Conservation (phyloP, 2,113 vertebrate genomes). For the Catagonus wagneri region DNA sequence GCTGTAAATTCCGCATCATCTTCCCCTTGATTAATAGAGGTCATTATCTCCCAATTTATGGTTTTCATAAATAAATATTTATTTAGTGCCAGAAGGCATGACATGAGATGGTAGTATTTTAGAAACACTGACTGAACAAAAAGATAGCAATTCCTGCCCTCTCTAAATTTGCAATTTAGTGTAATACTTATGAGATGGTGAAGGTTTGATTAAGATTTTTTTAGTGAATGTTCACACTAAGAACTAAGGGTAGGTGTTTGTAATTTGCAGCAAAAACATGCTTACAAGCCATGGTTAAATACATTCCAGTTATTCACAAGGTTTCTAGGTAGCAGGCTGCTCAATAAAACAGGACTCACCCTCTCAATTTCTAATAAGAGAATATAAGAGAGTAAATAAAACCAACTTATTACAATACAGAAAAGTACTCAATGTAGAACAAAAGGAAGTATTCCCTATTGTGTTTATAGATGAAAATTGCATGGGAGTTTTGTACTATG, state of each 20-base stretch:
- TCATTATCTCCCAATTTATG: constrained; percentile 62
- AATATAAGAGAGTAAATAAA: constrained; percentile 44
- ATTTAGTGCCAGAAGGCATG: constrained; percentile 48
- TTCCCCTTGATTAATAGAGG: constrained; percentile 55
- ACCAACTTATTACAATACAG: constrained; percentile 8
- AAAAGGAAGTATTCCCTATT: neutral
- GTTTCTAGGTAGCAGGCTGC: neutral
- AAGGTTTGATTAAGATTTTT: constrained; percentile 53
- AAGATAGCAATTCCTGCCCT: neutral
- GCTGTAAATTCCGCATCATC: constrained; percentile 2
- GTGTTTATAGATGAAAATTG: neutral
- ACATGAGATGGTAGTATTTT: neutral
- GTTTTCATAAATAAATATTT: constrained; percentile 66
- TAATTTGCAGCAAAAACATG: neutral
- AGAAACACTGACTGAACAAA: constrained; percentile 6
- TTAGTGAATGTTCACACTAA: constrained; percentile 14
- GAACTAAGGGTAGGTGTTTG: neutral
- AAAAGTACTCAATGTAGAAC: constrained; percentile 27
- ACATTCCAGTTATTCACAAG: neutral
- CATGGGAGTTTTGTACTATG: neutral
- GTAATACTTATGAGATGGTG: neutral
- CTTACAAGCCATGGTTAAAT: neutral
- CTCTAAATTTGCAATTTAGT: constrained; percentile 43
- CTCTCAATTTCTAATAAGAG: constrained; percentile 18
- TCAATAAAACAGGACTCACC: neutral